Base-by-base conservation (phyloP, 2,888 invertebrate species). In the Heliconius ismenius region DNA sequence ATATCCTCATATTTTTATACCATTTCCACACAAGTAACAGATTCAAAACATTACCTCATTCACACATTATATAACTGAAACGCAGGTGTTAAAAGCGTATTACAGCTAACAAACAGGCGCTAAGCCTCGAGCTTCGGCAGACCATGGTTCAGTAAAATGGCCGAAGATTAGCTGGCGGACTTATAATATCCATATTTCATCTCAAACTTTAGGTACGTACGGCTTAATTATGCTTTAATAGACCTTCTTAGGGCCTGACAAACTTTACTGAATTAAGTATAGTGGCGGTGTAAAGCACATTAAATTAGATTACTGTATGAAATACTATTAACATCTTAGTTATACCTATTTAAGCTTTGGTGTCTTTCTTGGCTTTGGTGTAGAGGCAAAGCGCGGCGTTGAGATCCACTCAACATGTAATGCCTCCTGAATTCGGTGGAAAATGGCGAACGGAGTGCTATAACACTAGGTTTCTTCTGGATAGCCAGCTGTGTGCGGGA, bases 51-150 rank as follows among this genome's bases (percentile, higher is more conserved):
- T 73, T 87, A 90, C 88, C 84, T 88, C 86, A 86, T 87, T 86
- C 86, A 83, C 83, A 84, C 84, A 82, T 84, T 88, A 86, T 88
- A 88, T 88, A 90, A 91, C 86, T 82, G 85, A 84, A 87, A 91
- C 91, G 88, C 92, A 92, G 91, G 93, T 93, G 93, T 91, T 92
- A 92, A 92, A 91, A 92, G 88, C 91, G 89, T 90, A 92, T 92
- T 91, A 92, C 86, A 86, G 87, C 82, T 86, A 86, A 91, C 93
- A 92, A 93, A 93, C 92, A 92, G 90, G 91, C 89, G 91, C 86
- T 92, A 93, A 92, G 92, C 91, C 87, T 86, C 84, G 88, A 89
- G 88, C 89, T 91, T 90, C 90, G 88, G 89, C 87, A 87, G 85
- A 88, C 89, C 89, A 88, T 87, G 86, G 86, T 89, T 87, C 85